These are phyloP conservation scores for Noctua fimbriata DNA, from an alignment of 2,888 invertebrate genomes.

Conservation along the genomic window DNA sequence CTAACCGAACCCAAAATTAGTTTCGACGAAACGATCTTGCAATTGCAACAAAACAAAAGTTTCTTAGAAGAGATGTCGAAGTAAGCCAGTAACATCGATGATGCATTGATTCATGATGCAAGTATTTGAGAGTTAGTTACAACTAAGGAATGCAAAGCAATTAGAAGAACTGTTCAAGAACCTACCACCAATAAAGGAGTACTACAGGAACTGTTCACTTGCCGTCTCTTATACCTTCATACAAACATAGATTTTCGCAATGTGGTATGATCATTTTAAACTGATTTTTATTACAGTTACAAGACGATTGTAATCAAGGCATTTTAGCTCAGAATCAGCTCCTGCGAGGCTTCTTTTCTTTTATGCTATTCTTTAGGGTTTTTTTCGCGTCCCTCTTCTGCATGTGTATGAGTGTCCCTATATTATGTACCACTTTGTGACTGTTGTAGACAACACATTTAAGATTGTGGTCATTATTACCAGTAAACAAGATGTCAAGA, in stretches of 20 bases:
- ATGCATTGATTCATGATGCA: not conserved
- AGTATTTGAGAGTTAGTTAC: slow-evolving; percentile 4
- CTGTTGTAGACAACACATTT: not conserved
- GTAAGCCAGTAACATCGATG: not conserved
- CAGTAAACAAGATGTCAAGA: slow-evolving; percentile 21
- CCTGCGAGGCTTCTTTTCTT: too few species aligned
- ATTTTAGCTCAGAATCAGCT: not conserved
- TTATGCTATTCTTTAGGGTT: too few species aligned
- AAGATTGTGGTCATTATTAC: not conserved
- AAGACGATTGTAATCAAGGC: not conserved
- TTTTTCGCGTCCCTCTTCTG: too few species aligned
- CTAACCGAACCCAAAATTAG: slow-evolving; percentile 12
- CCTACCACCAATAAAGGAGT: not conserved
- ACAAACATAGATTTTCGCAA: too few species aligned
- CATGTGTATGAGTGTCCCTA: too few species aligned
- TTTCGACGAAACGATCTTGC: slow-evolving; percentile 36
- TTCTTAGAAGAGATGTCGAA: slow-evolving; percentile 29
- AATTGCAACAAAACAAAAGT: slow-evolving; percentile 35
- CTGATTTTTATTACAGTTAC: not conserved
- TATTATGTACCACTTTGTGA: too few species aligned
- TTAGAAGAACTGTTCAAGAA: not conserved
- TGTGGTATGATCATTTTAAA: not conserved
- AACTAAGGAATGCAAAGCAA: not conserved
- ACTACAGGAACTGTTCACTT: not conserved
- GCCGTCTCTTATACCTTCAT: not conserved